Evolutionary conservation across 2,888 invertebrate species (phyloP).

Genomic region (Tipula confusa): DNA sequence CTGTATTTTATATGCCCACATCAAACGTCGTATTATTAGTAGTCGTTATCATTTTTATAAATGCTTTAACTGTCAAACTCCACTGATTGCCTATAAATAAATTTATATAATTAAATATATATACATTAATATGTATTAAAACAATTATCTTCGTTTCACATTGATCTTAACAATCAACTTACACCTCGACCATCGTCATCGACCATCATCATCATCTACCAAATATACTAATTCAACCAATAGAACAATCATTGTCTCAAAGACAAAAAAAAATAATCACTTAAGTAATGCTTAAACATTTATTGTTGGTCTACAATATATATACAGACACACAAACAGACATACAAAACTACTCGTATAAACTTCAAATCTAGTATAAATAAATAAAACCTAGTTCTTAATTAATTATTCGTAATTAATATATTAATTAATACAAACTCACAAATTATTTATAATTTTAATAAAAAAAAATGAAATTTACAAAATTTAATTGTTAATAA

Average conservation of each 20-base stretch:
- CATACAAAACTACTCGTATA: no score
- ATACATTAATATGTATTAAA: background rate
- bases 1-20: slow-evolving; percentile 7
- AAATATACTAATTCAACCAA: background rate
- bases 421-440: background rate
- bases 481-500: background rate
- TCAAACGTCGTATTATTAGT: background rate
- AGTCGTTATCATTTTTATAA: background rate
- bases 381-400: background rate
- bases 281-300: background rate
- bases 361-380: background rate
- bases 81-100: slow-evolving; percentile 15
- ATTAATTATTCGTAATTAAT: background rate
- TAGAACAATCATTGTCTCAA: slow-evolving; percentile 8
- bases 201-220: background rate
- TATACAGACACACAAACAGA: background rate
- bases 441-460: background rate
- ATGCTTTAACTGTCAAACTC: slow-evolving; percentile 1
- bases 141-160: background rate
- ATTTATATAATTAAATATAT: background rate
- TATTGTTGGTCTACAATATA: background rate
- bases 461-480: background rate
- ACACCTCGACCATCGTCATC: no score
- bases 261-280: background rate
- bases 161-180: background rate